Conservation (phyloP, 2,113 vertebrate genomes). For the Carassius gibelio region DNA sequence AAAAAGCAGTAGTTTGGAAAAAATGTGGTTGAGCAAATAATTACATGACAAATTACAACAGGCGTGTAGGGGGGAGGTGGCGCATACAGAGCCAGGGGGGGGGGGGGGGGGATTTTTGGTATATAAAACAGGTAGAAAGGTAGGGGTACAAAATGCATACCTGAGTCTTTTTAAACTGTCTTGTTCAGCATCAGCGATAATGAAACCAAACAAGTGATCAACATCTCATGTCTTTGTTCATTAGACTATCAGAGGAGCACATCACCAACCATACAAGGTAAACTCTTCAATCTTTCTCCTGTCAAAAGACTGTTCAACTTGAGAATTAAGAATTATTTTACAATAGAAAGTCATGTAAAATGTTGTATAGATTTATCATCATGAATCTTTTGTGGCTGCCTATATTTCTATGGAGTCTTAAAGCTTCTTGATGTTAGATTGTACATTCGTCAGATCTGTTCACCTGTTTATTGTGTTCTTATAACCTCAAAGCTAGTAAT, state of each 20-base stretch:
- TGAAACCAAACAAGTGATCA: conserved; percentile 41
- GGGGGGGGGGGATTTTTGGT: no score
- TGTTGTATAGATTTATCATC: no score
- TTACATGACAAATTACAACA: no score
- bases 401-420: background rate
- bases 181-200: conserved; percentile 19
- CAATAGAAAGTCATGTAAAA: background rate
- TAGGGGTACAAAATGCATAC: no score
- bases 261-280: background rate
- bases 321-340: background rate
- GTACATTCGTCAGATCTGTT: background rate
- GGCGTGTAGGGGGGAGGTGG: no score
- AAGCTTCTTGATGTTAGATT: background rate
- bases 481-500: no score
- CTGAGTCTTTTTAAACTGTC: background rate
- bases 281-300: background rate
- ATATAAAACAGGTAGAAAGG: no score
- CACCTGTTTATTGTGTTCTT: background rate
- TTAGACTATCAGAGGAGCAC: conserved; percentile 19
- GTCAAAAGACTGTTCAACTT: background rate
- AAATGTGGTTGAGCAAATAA: no score
- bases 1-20: no score
- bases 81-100: background rate
- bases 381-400: background rate
- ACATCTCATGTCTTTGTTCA: background rate